These are phyloP conservation scores for Phyllopteryx taeniolatus DNA, from an alignment of 2,113 vertebrate species.

Conservation along the genomic window DNA sequence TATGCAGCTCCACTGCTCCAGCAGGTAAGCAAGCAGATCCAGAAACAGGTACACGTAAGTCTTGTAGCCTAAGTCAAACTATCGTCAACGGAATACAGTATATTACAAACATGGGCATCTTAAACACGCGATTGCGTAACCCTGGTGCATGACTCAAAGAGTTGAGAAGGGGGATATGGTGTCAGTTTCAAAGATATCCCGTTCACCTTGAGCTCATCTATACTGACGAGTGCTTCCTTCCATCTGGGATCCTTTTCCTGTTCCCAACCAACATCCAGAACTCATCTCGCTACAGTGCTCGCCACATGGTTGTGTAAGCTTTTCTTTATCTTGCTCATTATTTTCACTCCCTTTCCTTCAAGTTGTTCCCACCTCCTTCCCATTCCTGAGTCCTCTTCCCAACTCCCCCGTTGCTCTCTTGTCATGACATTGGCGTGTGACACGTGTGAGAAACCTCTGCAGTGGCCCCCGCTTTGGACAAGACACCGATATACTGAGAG, in stretches of 20 bases:
- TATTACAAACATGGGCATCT: slow-evolving; percentile 17
- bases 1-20: slow-evolving; percentile 24
- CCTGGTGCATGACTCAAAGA: slow-evolving; percentile 20
- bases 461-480: slow-evolving; percentile 54
- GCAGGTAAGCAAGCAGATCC: slow-evolving; percentile 47
- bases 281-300: not conserved
- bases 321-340: slow-evolving; percentile 32
- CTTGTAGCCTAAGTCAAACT: not conserved
- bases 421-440: slow-evolving; percentile 64
- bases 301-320: not conserved
- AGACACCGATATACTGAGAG: slow-evolving; percentile 72
- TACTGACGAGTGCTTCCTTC: slow-evolving; percentile 50
- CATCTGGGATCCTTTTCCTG: slow-evolving; percentile 63
- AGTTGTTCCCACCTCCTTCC: slow-evolving; percentile 37
- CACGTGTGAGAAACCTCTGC: slow-evolving; percentile 67
- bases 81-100: slow-evolving; percentile 19
- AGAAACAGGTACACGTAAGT: slow-evolving; percentile 19
- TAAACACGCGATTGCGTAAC: slow-evolving; percentile 40
- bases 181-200: slow-evolving; percentile 55
- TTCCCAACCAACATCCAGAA: slow-evolving; percentile 1
- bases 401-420: slow-evolving; percentile 29
- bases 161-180: slow-evolving; percentile 13
- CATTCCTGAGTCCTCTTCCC: slow-evolving; percentile 27
- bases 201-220: slow-evolving; percentile 51
- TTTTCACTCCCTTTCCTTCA: slow-evolving; percentile 24